Percentiles rank a stretch among this genome's conserved stretches.
Evolutionary conservation across 2,888 invertebrate species (phyloP).

Genomic region (Cyrtodaria siliqua): DNA sequence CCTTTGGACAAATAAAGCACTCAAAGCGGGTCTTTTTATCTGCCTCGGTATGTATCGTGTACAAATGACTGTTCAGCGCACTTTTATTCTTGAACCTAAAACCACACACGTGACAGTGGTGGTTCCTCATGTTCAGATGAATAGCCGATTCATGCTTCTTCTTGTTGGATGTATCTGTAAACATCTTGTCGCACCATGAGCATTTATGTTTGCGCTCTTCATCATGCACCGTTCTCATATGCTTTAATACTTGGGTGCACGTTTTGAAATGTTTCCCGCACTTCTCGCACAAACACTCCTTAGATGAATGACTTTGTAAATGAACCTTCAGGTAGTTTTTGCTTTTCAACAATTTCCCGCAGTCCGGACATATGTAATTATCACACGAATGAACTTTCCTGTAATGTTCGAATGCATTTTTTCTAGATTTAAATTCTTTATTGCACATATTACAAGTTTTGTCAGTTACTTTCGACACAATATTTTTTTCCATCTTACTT

Average conservation of each 20-base stretch:
- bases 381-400: not conserved
- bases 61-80: slow-evolving; percentile 8
- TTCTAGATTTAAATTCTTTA: not conserved
- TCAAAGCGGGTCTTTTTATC: not conserved
- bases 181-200: no score
- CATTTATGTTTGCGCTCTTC: not conserved
- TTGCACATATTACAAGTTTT: not conserved
- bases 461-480: not conserved
- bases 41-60: slow-evolving; percentile 3
- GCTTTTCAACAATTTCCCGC: not conserved
- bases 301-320: not conserved
- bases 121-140: slow-evolving; percentile 2
- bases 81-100: slow-evolving; percentile 12
- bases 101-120: slow-evolving; percentile 6
- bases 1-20: slow-evolving; percentile 5
- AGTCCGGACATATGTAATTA: not conserved
- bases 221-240: slow-evolving; percentile 6
- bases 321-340: slow-evolving; percentile 2
- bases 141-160: no score
- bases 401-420: not conserved
- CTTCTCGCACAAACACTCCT: slow-evolving; percentile 1
- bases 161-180: no score
- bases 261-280: slow-evolving; percentile 2
- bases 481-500: not conserved
- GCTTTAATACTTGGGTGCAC: not conserved